These are phyloP conservation scores for Urophycis tenuis DNA, from an alignment of 2,797 vertebrate species.

Conservation along the genomic window DNA sequence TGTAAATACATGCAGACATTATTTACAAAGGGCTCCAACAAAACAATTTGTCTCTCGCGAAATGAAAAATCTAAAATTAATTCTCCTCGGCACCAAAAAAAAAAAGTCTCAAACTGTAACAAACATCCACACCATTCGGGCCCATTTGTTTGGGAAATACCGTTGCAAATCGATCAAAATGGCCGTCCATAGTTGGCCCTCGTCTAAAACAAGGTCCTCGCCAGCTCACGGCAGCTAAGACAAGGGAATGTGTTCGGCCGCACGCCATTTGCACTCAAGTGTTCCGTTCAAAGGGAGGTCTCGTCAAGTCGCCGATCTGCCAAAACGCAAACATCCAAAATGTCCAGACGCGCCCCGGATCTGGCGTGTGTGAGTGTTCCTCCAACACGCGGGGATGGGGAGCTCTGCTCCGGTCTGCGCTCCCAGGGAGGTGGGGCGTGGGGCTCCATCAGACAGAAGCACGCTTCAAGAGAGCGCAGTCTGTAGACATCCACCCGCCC, in stretches of 20 bases:
- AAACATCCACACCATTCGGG: not conserved
- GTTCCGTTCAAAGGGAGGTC: not conserved
- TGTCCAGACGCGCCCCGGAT: not conserved
- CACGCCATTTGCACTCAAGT: not conserved
- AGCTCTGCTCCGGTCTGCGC: not conserved
- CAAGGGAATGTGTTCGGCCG: not conserved
- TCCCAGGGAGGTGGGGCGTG: constrained; percentile 10
- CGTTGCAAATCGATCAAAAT: not conserved
- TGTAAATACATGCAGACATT: not conserved
- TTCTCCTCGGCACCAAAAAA: not conserved
- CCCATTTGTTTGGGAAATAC: not conserved
- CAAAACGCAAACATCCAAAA: not conserved
- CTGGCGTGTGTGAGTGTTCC: not conserved
- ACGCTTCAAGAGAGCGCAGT: constrained; percentile 4
- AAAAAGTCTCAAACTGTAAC: not conserved
- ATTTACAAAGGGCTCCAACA: not conserved
- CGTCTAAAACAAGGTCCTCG: not conserved
- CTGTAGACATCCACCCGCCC: constrained; percentile 12
- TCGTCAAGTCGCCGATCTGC: not conserved
- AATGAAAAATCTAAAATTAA: not conserved
- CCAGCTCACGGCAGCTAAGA: not conserved
- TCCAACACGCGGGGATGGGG: not conserved
- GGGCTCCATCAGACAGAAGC: constrained; percentile 11
- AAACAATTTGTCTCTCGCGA: not conserved
- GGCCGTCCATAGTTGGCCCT: not conserved